Evolutionary conservation across 1,140 invertebrate genomes (phyloP).

Genomic region (Drusus annulatus): DNA sequence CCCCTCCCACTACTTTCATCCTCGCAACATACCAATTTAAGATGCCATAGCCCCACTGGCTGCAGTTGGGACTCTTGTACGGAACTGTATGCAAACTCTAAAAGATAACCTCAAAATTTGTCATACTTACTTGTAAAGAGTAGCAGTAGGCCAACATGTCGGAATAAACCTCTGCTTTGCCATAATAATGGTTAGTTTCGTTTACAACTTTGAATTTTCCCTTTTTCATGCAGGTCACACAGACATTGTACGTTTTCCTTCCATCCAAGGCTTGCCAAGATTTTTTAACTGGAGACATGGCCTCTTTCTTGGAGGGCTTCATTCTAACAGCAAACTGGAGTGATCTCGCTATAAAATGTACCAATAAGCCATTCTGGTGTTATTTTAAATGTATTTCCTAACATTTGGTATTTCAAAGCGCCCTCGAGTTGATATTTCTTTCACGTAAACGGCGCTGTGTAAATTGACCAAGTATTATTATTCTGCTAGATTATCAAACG

Average conservation of each 20-base stretch:
- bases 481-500: background rate
- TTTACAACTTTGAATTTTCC: conserved; percentile 33
- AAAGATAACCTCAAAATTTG: background rate
- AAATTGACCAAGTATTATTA: too few species aligned
- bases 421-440: too few species aligned
- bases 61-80: too few species aligned
- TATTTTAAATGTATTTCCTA: background rate
- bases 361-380: background rate
- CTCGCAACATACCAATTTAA: too few species aligned
- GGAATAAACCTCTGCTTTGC: conserved; percentile 18
- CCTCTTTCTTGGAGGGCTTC: background rate
- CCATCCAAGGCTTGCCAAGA: background rate
- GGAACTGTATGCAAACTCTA: background rate
- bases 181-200: conserved; percentile 11
- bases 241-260: conserved; percentile 7
- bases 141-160: conserved; percentile 20
- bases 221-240: conserved; percentile 17
- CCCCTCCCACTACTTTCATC: too few species aligned
- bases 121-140: conserved; percentile 1
- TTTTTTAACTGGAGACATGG: background rate
- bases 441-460: too few species aligned
- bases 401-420: background rate
- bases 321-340: background rate
- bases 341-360: too few species aligned
- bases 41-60: too few species aligned